Conservation (phyloP, 2,113 vertebrate species). For the Formicarius rufipectus region DNA sequence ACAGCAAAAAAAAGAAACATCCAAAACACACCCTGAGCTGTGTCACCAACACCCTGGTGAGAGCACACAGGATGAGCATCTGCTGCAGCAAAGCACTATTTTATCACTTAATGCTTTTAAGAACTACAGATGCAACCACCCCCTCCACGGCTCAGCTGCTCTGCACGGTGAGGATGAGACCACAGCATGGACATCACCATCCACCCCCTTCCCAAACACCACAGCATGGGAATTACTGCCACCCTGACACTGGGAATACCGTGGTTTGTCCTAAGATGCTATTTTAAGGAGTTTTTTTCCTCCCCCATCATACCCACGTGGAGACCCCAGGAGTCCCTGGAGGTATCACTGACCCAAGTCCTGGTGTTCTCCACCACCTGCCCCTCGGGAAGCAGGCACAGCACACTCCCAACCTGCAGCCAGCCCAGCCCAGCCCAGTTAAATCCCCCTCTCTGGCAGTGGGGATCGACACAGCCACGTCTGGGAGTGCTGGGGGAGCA, state of each 20-base stretch:
- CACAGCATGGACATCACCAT: rapidly evolving
- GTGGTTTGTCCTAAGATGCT: rapidly evolving
- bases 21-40: neutral
- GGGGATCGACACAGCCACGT: neutral
- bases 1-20: neutral
- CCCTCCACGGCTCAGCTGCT: neutral
- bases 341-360: rapidly evolving
- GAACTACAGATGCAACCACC: rapidly evolving
- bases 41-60: neutral
- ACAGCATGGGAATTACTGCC: neutral
- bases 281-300: neutral
- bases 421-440: neutral
- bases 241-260: neutral
- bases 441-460: neutral
- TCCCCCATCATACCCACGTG: rapidly evolving
- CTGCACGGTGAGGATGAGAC: neutral
- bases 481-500: neutral
- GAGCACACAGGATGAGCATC: rapidly evolving
- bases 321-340: neutral
- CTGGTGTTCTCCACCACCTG: neutral
- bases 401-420: rapidly evolving
- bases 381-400: neutral
- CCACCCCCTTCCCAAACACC: neutral
- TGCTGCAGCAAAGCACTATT: neutral
- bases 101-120: neutral